A percentile compares a stretch with the other conserved stretches of the same genome.
These are phyloP conservation scores for Mastacembelus armatus DNA, from an alignment of 2,797 vertebrate genomes.

Conservation along the genomic window DNA sequence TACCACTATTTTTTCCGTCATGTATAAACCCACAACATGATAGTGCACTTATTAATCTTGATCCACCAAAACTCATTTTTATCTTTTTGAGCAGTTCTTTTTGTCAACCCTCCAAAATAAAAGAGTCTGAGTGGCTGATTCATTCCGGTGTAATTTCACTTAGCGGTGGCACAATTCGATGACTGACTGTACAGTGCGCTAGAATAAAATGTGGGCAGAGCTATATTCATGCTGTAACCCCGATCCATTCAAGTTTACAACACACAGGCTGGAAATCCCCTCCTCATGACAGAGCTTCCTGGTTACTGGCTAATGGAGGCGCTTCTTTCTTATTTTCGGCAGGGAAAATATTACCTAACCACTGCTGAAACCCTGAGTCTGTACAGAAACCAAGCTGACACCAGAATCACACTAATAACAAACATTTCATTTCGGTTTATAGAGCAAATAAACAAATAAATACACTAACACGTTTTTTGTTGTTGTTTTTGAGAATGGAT, in stretches of 20 bases:
- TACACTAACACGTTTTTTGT: too few relatives aligned
- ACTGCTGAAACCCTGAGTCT: conserved; percentile 2
- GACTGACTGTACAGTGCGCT: conserved; percentile 50
- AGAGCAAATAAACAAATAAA: too few relatives aligned
- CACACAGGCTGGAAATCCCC: conserved; percentile 81
- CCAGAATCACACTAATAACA: conserved; percentile 15
- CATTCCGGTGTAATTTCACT: conserved; percentile 60
- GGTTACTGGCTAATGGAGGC: conserved; percentile 74
- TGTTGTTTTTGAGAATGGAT: not conserved
- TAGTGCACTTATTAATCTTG: conserved; percentile 31
- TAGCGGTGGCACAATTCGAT: conserved; percentile 58
- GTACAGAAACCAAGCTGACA: conserved; percentile 1
- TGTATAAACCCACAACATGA: conserved; percentile 39
- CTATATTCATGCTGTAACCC: conserved; percentile 67
- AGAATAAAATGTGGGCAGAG: conserved; percentile 72
- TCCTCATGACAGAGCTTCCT: conserved; percentile 81
- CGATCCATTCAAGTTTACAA: conserved; percentile 78
- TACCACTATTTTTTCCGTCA: conserved; percentile 25
- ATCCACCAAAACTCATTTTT: conserved; percentile 15
- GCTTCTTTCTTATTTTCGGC: conserved; percentile 33
- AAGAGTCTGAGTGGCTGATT: conserved; percentile 48
- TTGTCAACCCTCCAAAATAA: conserved; percentile 12
- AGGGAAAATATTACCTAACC: conserved; percentile 40
- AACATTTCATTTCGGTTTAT: too few relatives aligned
- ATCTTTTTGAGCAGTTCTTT: conserved; percentile 27